A percentile compares a stretch with the other conserved stretches of the same genome.
Conservation (phyloP, 1,140 invertebrate genomes). For the Cephus cinctus region DNA sequence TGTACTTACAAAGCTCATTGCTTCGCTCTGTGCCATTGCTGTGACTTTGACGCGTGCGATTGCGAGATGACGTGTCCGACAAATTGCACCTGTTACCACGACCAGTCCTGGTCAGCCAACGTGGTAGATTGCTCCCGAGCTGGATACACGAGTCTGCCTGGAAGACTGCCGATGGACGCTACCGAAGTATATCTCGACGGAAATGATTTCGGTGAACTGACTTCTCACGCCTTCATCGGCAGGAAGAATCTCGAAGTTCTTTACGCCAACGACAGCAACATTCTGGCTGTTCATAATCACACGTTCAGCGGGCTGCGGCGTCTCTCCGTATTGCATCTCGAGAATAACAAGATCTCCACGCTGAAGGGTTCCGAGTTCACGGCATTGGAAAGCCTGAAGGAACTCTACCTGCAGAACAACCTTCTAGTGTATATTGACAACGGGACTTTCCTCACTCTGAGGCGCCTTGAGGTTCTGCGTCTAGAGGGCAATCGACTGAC, state of each 20-base stretch:
- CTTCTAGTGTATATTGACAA: constrained; percentile 71
- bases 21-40: constrained; percentile 81
- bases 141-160: constrained; percentile 70
- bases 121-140: constrained; percentile 84
- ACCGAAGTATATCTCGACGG: constrained; percentile 88
- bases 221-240: constrained; percentile 83
- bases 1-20: constrained; percentile 82
- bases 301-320: constrained; percentile 81
- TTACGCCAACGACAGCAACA: constrained; percentile 80
- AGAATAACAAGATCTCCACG: constrained; percentile 74
- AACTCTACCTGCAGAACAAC: constrained; percentile 86
- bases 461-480: constrained; percentile 72
- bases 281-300: constrained; percentile 76
- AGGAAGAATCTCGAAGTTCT: constrained; percentile 81
- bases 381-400: constrained; percentile 70
- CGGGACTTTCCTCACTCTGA: constrained; percentile 72
- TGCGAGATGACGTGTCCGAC: constrained; percentile 82
- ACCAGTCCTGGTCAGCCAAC: constrained; percentile 83
- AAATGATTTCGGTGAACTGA: constrained; percentile 75
- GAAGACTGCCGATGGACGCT: constrained; percentile 84
- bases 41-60: constrained; percentile 84
- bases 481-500: constrained; percentile 78
- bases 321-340: constrained; percentile 75
- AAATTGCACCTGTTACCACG: constrained; percentile 86
- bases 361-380: constrained; percentile 76